phyloP scores from a whole-genome alignment of 2,888 invertebrate species.

The Digitonthophagus gazella region DNA sequence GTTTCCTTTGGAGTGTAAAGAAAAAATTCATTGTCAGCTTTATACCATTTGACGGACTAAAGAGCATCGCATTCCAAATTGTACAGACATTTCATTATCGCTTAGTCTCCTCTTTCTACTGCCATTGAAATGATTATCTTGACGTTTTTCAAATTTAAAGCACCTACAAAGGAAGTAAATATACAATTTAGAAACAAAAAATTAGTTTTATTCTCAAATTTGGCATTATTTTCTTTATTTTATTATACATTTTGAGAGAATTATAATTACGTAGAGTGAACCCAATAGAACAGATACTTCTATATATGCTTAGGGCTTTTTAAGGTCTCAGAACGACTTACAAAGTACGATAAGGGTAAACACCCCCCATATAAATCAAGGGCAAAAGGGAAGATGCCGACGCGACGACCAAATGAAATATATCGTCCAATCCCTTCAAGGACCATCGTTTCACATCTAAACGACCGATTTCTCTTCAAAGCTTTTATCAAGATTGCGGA shows the following conservation, averaged over 20 bases:
- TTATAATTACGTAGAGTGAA: neutral
- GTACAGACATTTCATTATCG: slow-evolving; percentile 62
- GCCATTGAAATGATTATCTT: slow-evolving; percentile 65
- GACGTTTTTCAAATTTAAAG: slow-evolving; percentile 59
- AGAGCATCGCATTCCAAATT: slow-evolving; percentile 65
- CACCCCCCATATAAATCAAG: neutral
- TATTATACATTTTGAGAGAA: too few species aligned
- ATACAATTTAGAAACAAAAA: neutral
- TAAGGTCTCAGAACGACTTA: neutral
- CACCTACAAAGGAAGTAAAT: slow-evolving; percentile 33
- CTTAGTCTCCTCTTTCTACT: slow-evolving; percentile 62
- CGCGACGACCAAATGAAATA: neutral
- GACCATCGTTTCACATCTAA: neutral
- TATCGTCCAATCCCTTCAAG: neutral
- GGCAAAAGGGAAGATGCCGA: neutral
- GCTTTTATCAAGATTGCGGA: neutral
- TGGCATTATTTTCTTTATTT: too few species aligned
- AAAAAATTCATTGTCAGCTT: slow-evolving; percentile 63
- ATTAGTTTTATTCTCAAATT: too few species aligned
- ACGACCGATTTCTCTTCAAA: neutral
- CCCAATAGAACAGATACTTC: neutral
- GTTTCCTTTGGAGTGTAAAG: slow-evolving; percentile 60
- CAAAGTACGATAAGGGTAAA: neutral
- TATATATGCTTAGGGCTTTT: neutral
- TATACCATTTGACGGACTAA: slow-evolving; percentile 71